These are phyloP conservation scores for Agelaius phoeniceus DNA, from an alignment of 2,113 vertebrate genomes.

Conservation along the genomic window DNA sequence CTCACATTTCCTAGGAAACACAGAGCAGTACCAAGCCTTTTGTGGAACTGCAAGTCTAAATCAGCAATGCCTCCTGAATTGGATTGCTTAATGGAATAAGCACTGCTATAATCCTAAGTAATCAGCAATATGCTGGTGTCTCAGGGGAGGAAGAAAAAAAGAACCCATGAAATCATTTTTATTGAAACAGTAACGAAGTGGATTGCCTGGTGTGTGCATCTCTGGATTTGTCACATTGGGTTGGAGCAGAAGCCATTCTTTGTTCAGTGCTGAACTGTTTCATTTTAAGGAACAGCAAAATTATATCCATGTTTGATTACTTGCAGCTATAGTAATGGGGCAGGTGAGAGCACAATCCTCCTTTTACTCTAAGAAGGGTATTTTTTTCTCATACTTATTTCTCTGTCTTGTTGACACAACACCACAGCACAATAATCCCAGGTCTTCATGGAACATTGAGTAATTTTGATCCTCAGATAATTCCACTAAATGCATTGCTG, in stretches of 20 bases:
- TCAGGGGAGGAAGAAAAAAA: background rate
- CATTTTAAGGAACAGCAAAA: background rate
- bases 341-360: background rate
- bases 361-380: background rate
- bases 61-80: background rate
- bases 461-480: background rate
- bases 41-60: background rate
- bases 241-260: background rate
- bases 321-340: background rate
- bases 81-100: background rate
- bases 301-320: background rate
- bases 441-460: background rate
- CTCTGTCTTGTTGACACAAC: background rate
- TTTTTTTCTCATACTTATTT: background rate
- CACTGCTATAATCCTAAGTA: background rate
- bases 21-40: background rate
- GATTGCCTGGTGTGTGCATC: background rate
- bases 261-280: background rate
- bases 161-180: background rate
- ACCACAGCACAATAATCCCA: background rate
- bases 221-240: background rate
- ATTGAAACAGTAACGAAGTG: conserved; percentile 13
- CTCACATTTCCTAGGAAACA: background rate
- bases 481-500: background rate
- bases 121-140: background rate